A percentile compares a stretch with the other conserved stretches of the same genome.
These are phyloP conservation scores for Odobenus rosmarus DNA, from an alignment of 2,113 vertebrate genomes.

Conservation along the genomic window DNA sequence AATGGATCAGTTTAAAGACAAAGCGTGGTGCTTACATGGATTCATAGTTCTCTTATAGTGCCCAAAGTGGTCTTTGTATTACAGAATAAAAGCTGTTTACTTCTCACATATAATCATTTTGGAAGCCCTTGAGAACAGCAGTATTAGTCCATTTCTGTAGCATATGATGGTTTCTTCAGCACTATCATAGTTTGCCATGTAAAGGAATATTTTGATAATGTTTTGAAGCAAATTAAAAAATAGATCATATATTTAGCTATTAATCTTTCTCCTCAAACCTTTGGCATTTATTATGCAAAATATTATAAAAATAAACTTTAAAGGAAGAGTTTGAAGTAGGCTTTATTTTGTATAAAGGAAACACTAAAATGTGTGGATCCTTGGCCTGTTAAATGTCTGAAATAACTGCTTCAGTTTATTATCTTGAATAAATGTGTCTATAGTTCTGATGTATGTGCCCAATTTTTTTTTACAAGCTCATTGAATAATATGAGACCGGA, in stretches of 20 bases:
- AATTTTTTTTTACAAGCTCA: not conserved
- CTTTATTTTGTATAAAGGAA: constrained; percentile 1
- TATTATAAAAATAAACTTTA: not conserved
- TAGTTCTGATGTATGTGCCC: not conserved
- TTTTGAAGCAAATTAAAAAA: not conserved
- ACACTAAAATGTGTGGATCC: not conserved
- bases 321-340: not conserved
- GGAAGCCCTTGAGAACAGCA: not conserved
- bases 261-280: not conserved
- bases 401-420: not conserved
- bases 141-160: not conserved
- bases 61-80: not conserved
- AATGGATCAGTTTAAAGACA: not conserved
- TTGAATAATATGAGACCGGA: not conserved
- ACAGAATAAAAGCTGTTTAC: not conserved
- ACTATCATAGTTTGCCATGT: not conserved
- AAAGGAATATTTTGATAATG: not conserved
- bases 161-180: not conserved
- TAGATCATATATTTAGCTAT: not conserved
- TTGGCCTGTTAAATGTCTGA: not conserved
- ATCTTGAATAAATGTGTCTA: not conserved
- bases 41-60: not conserved
- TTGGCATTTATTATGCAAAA: not conserved
- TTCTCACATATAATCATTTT: not conserved
- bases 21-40: not conserved